Conservation (phyloP, 1,140 invertebrate genomes). For the Drosophila arizonae region DNA sequence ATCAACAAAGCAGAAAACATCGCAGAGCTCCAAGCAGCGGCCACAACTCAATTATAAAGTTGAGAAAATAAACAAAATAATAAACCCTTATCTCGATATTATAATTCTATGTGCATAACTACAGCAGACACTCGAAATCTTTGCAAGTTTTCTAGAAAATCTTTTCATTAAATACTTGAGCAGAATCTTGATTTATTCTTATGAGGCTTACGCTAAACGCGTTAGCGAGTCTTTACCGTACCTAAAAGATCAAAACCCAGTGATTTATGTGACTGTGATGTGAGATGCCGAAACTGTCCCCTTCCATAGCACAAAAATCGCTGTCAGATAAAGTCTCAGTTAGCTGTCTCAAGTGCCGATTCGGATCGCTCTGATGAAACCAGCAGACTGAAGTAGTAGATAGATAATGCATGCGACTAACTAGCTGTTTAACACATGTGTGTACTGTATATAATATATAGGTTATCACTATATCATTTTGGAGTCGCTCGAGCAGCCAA, state of each 20-base stretch:
- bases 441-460: constrained; percentile 50
- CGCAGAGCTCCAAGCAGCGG: constrained; percentile 9
- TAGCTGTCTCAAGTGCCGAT: constrained; percentile 26
- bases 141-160: no score
- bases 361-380: constrained; percentile 41
- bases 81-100: no score
- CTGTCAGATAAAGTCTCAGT: constrained; percentile 28
- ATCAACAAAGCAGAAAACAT: constrained; percentile 4
- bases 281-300: constrained; percentile 15
- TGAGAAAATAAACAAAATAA: constrained; percentile 23
- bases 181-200: no score
- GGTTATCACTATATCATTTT: constrained; percentile 72
- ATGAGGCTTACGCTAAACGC: no score
- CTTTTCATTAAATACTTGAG: no score
- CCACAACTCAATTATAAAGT: not conserved
- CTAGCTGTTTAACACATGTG: constrained; percentile 48
- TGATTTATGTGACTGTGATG: constrained; percentile 58
- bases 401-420: constrained; percentile 65
- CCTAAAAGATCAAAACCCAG: constrained; percentile 2
- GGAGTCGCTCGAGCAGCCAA: constrained; percentile 16
- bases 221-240: not conserved
- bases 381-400: constrained; percentile 40
- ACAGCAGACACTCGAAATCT: not conserved
- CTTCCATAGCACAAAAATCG: constrained; percentile 37
- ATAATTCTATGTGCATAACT: no score